Evolutionary conservation across 1,140 invertebrate species (phyloP), one percentile per base, ranked within the genome.

Genomic region (Solen grandis): DNA sequence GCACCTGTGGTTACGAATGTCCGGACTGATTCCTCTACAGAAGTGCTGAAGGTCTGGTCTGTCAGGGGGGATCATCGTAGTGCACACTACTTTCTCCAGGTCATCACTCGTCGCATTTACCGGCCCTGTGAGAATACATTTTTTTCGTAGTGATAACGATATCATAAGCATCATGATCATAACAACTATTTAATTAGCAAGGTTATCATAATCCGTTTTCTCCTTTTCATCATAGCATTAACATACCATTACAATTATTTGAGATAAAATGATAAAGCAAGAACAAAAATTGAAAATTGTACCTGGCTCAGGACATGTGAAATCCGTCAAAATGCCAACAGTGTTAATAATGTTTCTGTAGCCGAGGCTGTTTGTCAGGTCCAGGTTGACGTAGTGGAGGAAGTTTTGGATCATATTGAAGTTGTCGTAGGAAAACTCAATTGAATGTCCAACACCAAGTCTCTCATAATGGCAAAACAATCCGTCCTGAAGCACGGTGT

Each of bases 301-400:
- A 83, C 86, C 84, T 81, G 87, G 86, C 59, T 81, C 70, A 19
- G 88, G 88, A 27, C 84, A 66, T 41, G 88, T 88, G 1, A 85
- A 74, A 54, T 88, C 88, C 19, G 79, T 65, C 31, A 88, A 41
- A 27, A 86, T 83, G 4, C 84, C 85, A 1, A 78, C 59, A 46
- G 82, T 79, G 29, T 77, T 81, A 22, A 88, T 76, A 35, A 84
- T 84, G 25, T 78, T 82, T n/a, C 62, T 52, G 50, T 81, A 88
- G 4, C 76, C 75, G 8, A 89, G 54, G 2, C n/a, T 25, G 62
- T 88, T 89, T 5, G 59, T 59, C n/a, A 88, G 38, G 46, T 83
- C 79, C 10, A 86, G 38, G 78, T 87, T 88, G 72, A 86, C 69
- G 81, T 63, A 86, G 66, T 87, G 81, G 1, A 84, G 50, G 0